Conservation (phyloP, 2,113 vertebrate species). For the Siniperca chuatsi region DNA sequence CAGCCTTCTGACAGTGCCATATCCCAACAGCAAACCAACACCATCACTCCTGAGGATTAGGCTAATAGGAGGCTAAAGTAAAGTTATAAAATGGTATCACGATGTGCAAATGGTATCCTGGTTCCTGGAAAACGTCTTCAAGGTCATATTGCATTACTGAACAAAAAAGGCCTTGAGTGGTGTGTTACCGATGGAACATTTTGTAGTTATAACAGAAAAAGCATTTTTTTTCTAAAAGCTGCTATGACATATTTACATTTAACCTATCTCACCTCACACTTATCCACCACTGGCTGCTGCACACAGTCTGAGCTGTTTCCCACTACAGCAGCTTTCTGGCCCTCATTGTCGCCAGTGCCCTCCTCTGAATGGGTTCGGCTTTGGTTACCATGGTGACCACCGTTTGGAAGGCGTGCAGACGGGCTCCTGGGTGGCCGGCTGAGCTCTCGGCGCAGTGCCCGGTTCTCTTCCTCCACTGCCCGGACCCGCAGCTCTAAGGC, state of each 20-base stretch:
- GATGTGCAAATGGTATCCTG: constrained; percentile 4
- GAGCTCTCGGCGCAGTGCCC: constrained; percentile 90
- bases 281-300: constrained; percentile 94
- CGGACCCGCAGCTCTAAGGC: constrained; percentile 92
- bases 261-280: constrained; percentile 91
- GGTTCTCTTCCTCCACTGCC: constrained; percentile 96
- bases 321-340: constrained; percentile 86
- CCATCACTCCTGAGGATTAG: constrained; percentile 31
- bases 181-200: background rate
- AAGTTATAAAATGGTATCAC: background rate
- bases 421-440: constrained; percentile 86
- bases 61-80: constrained; percentile 27
- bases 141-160: constrained; percentile 18
- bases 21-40: constrained; percentile 27
- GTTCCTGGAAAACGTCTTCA: constrained; percentile 11
- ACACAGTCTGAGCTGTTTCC: constrained; percentile 95
- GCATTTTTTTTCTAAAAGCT: background rate
- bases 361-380: constrained; percentile 93
- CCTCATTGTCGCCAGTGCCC: constrained; percentile 93
- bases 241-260: background rate
- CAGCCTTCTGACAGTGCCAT: constrained; percentile 5
- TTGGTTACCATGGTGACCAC: constrained; percentile 85
- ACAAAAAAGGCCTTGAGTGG: constrained; percentile 2
- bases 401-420: constrained; percentile 57
- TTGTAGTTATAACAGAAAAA: background rate